Base-by-base conservation (phyloP, 2,888 invertebrate species). In the Pardosa pseudoannulata region DNA sequence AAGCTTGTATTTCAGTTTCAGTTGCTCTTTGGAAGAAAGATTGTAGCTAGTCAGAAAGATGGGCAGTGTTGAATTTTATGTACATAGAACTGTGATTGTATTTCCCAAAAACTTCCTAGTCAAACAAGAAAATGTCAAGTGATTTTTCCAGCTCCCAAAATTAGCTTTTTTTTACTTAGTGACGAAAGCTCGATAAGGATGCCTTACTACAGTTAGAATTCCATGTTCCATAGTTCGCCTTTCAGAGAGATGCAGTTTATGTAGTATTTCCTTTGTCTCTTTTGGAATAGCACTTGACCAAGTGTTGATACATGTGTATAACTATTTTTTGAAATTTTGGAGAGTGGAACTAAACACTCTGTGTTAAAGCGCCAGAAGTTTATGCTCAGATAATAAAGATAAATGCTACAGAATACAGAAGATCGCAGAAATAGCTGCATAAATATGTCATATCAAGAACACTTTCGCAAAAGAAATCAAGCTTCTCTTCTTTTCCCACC, bases 361-460 rank as follows among this genome's bases (percentile, higher is more conserved):
- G 81, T 75, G 36, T 56, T 50, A 65, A 70, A 32, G 56, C 67
- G 19, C 23, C 56, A 56, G 56, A 56, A 23, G 56, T 56, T 56
- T 23, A 56, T 56, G 56, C 56, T 56, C 56, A 56, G 56, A 19
- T 36, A 56, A 56, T 13, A 65, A 65, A 39, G 39, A 28, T 64
- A 68, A 19, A 68, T 68, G 32, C 62, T 27, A 46, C 74, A 73
- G 65, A 72, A 56, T 65, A 62, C 74, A 70, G 75, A 75, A 19
- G 29, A 67, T 62, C 16, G 23, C 56, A 73, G 78, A 72, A 46
- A 72, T 46, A 46, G 46, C 56, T 56, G 56, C 19, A 6, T 19
- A 36, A 73, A 83, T 73, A 78, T 29, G 78, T 78, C 83, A 83
- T 83, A 83, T 83, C 83, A 83, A 72, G 78, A 78, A 83, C 83